Evolutionary conservation across 2,797 vertebrate genomes (phyloP), one percentile per base, ranked within the genome.

Genomic region (Karalla daura): DNA sequence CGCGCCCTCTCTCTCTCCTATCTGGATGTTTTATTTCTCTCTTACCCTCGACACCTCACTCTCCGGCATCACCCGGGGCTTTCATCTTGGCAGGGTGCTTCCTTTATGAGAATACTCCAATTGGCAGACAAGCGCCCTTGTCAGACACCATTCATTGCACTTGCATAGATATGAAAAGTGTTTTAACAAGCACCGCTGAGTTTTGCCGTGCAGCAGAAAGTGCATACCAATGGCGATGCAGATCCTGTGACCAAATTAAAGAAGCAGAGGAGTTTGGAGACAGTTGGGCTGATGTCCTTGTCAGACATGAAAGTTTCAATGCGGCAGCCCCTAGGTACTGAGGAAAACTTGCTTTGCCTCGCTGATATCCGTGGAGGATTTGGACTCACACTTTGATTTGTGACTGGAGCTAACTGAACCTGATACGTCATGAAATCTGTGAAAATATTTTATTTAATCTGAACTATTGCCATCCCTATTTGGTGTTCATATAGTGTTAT

Each of bases 81-180:
- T 91, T 91, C 83, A 90, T 91, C 87, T 80, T 84, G 66, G 85
- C 83, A 68, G 84, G 88, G 86, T 74, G 87, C 85, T 85, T 83
- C 74, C 86, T 86, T 87, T 83, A 82, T 88, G 85, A 88, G 80
- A 86, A 85, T 74, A 70, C 82, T 77, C 81, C 84, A 88, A 89
- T 90, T 87, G 91, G 87, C 80, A 89, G 76, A 86, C 87, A 85
- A 88, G 87, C 70, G 65, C 74, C 83, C 89, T 87, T 89, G 91
- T 91, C 89, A 91, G 84, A 89, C 88, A 81, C 79, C 77, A 90
- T 89, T 91, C 88, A 84, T 85, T 84, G 85, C 82, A 84, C 89
- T 89, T 81, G 83, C 80, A 70, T 78, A 68, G 90, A 91, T 91
- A 84, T 87, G 84, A 90, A 86, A 89, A 86, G 81, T 78, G 84